phyloP scores from a whole-genome alignment of 2,888 invertebrate genomes.

The Parthenolecanium corni region DNA sequence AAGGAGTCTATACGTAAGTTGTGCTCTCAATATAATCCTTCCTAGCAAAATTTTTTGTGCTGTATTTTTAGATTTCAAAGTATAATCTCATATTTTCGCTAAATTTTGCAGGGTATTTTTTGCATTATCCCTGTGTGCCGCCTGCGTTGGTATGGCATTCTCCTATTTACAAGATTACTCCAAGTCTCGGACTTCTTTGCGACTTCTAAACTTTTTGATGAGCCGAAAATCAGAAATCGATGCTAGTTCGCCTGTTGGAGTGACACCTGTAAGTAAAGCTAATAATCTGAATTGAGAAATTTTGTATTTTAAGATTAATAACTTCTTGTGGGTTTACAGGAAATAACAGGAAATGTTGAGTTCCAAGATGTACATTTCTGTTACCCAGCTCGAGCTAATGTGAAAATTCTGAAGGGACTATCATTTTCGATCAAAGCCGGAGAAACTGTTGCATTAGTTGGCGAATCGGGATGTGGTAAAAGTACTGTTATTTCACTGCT shows the following conservation, averaged over 20 bases:
- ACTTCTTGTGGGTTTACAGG: too few relatives aligned
- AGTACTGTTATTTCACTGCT: slow-evolving; percentile 62
- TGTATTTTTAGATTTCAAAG: too few relatives aligned
- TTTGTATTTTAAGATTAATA: too few relatives aligned
- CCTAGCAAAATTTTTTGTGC: too few relatives aligned
- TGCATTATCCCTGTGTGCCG: slow-evolving; percentile 43
- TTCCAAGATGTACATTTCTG: slow-evolving; percentile 62
- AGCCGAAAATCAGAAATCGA: slow-evolving; percentile 41
- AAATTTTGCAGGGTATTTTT: slow-evolving; percentile 44
- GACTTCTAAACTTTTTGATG: slow-evolving; percentile 37
- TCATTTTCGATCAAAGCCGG: slow-evolving; percentile 55
- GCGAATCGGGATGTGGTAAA: slow-evolving; percentile 66
- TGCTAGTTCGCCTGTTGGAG: slow-evolving; percentile 39
- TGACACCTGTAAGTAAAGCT: slow-evolving; percentile 36
- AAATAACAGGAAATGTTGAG: slow-evolving; percentile 50
- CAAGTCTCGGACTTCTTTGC: slow-evolving; percentile 39
- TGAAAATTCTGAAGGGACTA: slow-evolving; percentile 53
- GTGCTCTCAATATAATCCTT: too few relatives aligned
- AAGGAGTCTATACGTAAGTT: slow-evolving; percentile 39
- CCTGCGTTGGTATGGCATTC: slow-evolving; percentile 40
- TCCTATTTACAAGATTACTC: slow-evolving; percentile 40
- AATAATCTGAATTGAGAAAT: too few relatives aligned
- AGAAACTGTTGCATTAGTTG: slow-evolving; percentile 62
- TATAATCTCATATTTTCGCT: too few relatives aligned
- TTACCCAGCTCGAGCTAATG: slow-evolving; percentile 68